Percentiles rank a stretch among this genome's conserved stretches.
phyloP scores from a whole-genome alignment of 2,888 invertebrate species.

The Tryphoninae sp. region DNA sequence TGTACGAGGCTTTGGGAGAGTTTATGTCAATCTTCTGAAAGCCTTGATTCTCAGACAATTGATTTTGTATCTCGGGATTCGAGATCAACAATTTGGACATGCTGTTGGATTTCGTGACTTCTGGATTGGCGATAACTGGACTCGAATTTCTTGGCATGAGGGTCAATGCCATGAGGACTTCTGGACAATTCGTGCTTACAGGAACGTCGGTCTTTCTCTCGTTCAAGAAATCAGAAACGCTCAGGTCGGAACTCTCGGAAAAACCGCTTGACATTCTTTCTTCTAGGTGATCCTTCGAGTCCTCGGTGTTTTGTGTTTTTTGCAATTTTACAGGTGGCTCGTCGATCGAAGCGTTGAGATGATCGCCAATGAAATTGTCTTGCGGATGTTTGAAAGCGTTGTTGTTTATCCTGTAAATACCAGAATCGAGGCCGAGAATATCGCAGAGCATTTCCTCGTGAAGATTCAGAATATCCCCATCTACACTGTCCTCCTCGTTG shows the following conservation, averaged over 20 bases:
- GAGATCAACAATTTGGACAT: conserved; percentile 76
- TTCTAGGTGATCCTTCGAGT: conserved; percentile 73
- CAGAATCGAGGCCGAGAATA: conserved; percentile 74
- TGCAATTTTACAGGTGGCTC: conserved; percentile 74
- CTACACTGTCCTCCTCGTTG: conserved; percentile 65
- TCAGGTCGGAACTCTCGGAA: conserved; percentile 75
- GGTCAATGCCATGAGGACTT: conserved; percentile 78
- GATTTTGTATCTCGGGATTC: conserved; percentile 76
- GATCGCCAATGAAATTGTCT: conserved; percentile 49
- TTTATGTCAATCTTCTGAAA: conserved; percentile 77
- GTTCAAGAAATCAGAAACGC: conserved; percentile 74
- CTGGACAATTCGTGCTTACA: conserved; percentile 74
- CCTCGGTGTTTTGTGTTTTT: conserved; percentile 70
- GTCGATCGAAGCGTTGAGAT: conserved; percentile 49
- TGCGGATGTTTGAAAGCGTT: conserved; percentile 68
- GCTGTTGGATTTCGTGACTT: conserved; percentile 62
- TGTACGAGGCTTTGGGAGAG: conserved; percentile 61
- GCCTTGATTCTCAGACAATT: conserved; percentile 76
- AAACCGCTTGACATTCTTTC: conserved; percentile 74
- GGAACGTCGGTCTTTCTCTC: conserved; percentile 71
- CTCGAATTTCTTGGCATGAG: conserved; percentile 76
- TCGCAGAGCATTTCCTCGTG: conserved; percentile 75
- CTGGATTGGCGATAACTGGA: conserved; percentile 64
- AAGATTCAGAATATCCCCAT: conserved; percentile 71
- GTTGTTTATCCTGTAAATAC: conserved; percentile 74